These are phyloP conservation scores for Papilio xuthus DNA, from an alignment of 1,140 invertebrate genomes.

Conservation along the genomic window DNA sequence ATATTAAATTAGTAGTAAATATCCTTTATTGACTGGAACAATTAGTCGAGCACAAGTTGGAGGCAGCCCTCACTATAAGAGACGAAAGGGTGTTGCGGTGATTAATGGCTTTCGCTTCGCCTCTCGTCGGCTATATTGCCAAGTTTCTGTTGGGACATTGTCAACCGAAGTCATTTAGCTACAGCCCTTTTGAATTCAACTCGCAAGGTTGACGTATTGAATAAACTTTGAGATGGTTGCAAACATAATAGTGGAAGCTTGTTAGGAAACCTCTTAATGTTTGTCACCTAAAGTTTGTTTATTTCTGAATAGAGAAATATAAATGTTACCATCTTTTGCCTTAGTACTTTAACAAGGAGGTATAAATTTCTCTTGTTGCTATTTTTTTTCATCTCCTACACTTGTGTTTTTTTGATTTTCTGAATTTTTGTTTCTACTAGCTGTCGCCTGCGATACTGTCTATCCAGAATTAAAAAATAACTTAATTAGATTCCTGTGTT, in stretches of 20 bases:
- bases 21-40: constrained; percentile 1
- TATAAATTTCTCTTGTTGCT: too few species aligned
- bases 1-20: not conserved
- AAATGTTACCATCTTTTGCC: not conserved
- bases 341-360: too few species aligned
- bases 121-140: constrained; percentile 16
- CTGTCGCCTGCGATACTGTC: too few species aligned
- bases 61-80: constrained; percentile 4
- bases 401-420: too few species aligned
- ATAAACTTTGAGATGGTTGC: constrained; percentile 11
- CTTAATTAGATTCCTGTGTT: too few species aligned
- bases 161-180: constrained; percentile 19
- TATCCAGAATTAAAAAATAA: too few species aligned
- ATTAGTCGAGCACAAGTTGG: not conserved
- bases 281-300: not conserved
- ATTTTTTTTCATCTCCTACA: too few species aligned
- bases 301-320: not conserved
- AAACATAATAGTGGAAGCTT: constrained; percentile 23
- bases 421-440: too few species aligned
- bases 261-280: constrained; percentile 19
- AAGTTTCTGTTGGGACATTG: constrained; percentile 21
- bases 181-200: constrained; percentile 19
- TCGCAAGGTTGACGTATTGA: constrained; percentile 17
- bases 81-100: constrained; percentile 5
- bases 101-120: constrained; percentile 15